Base-by-base conservation (phyloP, 2,113 vertebrate species). In the Calypte anna region DNA sequence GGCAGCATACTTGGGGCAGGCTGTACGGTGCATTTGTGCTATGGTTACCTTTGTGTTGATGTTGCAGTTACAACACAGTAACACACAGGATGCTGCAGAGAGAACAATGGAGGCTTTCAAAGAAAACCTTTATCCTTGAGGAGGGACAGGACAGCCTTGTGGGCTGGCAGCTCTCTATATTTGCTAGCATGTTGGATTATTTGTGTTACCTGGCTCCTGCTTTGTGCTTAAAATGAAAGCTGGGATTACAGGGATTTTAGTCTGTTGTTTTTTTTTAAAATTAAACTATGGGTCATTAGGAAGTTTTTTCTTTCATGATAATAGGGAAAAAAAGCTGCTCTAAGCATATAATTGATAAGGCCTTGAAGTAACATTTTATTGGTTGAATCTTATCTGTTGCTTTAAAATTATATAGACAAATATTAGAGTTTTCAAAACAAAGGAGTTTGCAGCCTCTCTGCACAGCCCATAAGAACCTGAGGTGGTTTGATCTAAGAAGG, bases 91-190 rank as follows among this genome's bases (percentile, higher is more conserved):
- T 51, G 33, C 55, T 67, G 43, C 64, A 43, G 11, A 5, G 76
- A 68, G 64, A 81, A 54, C 73, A 67, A 40, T 7, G 38, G 69
- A 78, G 25, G 38, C 80, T 85, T 93, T 95, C 80, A 88, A 23
- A 54, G 33, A 28, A 36, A 72, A 19, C 25, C 50, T 83, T 76
- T 53, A 9, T n/a, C 58, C 46, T 18, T 25, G 63, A 61, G 58
- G 28, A 68, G 68, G 25, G 50, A 54, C 25, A 4, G 19, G 22
- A 43, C 1, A 0, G 25, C 82, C 63, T 2, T 1, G 4, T 1
- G 0, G 14, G 33, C 46, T 46, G 17, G 21, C 38, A 10, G 74
- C 43, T 33, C 61, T 8, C 21, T 22, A 28, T 68, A 14, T 36
- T 63, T 28, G 21, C n/a, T 27, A 30, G 28, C 22, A 5, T 1